A percentile compares a stretch with the other conserved stretches of the same genome.
phyloP scores from a whole-genome alignment of 2,113 vertebrate genomes.

The Notothenia rossii region DNA sequence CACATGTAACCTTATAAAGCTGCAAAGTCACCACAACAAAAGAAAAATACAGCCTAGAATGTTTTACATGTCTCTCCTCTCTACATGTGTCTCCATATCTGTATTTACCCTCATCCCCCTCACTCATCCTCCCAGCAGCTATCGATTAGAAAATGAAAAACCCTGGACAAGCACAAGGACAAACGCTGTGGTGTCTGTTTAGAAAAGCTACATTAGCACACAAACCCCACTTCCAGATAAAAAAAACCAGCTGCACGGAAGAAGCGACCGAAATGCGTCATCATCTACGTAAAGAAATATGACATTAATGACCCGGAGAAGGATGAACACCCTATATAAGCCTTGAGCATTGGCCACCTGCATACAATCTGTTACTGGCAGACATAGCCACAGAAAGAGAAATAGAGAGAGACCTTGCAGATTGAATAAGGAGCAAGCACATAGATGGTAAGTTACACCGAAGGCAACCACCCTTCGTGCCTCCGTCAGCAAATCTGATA shows the following conservation, averaged over 20 bases:
- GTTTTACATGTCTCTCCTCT: neutral
- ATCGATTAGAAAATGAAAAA: conserved; percentile 16
- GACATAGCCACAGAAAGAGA: neutral
- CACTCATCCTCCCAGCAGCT: neutral
- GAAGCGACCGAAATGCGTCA: conserved; percentile 56
- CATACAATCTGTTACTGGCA: conserved; percentile 15
- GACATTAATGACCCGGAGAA: conserved; percentile 47
- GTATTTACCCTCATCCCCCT: neutral
- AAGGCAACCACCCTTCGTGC: conserved; percentile 60
- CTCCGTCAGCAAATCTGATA: conserved; percentile 65
- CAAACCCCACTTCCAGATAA: conserved; percentile 13
- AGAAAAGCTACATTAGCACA: conserved; percentile 38
- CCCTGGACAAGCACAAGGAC: conserved; percentile 5
- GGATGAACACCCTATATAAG: conserved; percentile 11
- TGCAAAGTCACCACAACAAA: conserved; percentile 38
- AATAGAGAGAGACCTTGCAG: conserved; percentile 15
- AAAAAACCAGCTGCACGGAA: conserved; percentile 8
- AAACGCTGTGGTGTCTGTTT: conserved; percentile 11
- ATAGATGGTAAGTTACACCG: conserved; percentile 61
- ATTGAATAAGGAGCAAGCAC: conserved; percentile 48
- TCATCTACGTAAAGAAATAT: conserved; percentile 36
- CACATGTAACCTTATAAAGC: conserved; percentile 17
- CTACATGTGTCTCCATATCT: neutral
- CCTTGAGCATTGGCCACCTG: neutral
- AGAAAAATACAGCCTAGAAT: neutral